Evolutionary conservation across 2,888 invertebrate genomes (phyloP), one percentile per base, ranked within the genome.

Genomic region (Ariolimax columbianus): DNA sequence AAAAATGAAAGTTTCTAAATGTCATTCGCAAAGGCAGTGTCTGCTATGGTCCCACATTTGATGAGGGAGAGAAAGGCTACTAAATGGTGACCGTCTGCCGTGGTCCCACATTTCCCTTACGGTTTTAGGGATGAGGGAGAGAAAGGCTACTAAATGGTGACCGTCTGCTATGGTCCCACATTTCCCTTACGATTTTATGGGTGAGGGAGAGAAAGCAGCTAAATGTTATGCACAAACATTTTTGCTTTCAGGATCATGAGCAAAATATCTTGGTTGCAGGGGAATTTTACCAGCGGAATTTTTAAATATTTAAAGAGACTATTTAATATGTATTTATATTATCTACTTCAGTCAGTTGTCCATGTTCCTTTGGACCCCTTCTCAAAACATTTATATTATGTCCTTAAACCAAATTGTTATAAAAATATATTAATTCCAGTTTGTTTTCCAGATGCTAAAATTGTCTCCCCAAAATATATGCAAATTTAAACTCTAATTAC

Each of bases 401-500:
- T 47, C 30, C 26, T 75, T 47, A 43, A 75, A 17, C 73, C 73
- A 43, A 1, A 43, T n/a, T 30, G 30, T 47, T n/a, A 75, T 30
- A 17, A 47, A 75, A 47, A 47, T 75, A 47, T 75, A 9, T 47
- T 75, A 14, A 43, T 75, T 3, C 1, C 47, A 47, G 30, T 75
- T 77, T 77, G 0, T 77, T 26, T 77, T 77, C 55, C 77, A 77
- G 77, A 77, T 55, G 33, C 23, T 51, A 38, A 36, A 7, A 30
- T 63, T 63, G 6, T 63, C 63, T 30, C 63, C 63, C 63, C 14
- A 30, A 30, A 63, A 30, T 30, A n/a, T 30, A 3, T 63, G 6
- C 63, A 30, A 6, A 3, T 30, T 6, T 63, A 63, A 63, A 30
- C n/a, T n/a, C 23, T 72, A 72, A 47, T 47, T 30, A 14, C 38